phyloP scores from a whole-genome alignment of 2,797 vertebrate species.

The Hydrolagus colliei region DNA sequence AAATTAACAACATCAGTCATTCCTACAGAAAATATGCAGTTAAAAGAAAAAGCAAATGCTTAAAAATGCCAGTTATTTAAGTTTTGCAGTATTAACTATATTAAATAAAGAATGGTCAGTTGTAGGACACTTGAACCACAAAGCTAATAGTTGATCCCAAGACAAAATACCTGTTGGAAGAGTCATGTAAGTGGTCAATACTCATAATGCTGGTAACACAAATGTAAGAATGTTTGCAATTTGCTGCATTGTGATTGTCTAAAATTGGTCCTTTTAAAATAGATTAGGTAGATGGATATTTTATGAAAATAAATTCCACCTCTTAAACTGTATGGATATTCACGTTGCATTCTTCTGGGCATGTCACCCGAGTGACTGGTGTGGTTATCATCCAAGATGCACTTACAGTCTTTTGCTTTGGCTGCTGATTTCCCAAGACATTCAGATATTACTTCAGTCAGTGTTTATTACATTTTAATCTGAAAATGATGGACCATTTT shows the following conservation, averaged over 20 bases:
- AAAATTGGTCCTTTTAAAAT: background rate
- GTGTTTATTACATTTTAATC: background rate
- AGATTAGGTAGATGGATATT: background rate
- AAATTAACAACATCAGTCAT: background rate
- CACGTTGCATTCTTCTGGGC: background rate
- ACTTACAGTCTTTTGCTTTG: background rate
- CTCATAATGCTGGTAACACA: too few species aligned
- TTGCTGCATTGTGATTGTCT: too few species aligned
- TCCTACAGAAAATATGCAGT: background rate
- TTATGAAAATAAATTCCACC: background rate
- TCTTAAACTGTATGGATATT: background rate
- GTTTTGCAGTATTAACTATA: too few species aligned
- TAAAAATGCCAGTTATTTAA: background rate
- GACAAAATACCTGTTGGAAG: background rate
- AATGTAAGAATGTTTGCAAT: too few species aligned
- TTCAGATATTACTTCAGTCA: background rate
- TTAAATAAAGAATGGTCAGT: background rate
- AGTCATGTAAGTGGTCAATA: too few species aligned
- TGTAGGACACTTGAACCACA: background rate
- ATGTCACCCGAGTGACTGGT: background rate
- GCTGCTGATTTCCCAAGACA: background rate
- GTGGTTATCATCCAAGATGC: background rate
- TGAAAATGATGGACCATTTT: background rate
- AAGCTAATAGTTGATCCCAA: background rate
- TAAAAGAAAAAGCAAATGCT: background rate